Evolutionary conservation across 1,140 invertebrate genomes (phyloP).

Genomic region (Zaprionus gabonicus): DNA sequence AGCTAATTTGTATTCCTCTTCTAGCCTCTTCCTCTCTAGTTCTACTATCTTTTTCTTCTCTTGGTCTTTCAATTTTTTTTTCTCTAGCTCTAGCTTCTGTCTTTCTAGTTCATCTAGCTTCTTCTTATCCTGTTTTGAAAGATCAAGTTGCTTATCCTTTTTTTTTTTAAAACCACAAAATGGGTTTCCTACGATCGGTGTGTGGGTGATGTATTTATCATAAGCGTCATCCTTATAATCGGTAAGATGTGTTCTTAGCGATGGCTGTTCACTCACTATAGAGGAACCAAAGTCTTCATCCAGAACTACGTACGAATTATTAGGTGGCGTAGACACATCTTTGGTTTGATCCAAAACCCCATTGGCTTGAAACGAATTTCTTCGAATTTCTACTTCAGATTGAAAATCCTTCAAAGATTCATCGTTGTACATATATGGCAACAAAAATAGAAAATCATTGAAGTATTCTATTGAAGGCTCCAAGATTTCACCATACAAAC

Average conservation of each 20-base stretch:
- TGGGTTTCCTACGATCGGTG: background rate
- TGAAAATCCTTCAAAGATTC: background rate
- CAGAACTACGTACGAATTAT: background rate
- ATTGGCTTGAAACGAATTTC: too few species aligned
- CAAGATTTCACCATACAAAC: background rate
- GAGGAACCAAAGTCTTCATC: background rate
- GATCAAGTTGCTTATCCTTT: too few species aligned
- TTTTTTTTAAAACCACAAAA: too few species aligned
- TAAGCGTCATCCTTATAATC: background rate
- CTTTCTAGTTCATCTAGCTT: background rate
- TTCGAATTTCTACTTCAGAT: background rate
- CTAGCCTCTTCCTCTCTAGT: too few species aligned
- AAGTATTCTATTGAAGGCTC: constrained; percentile 56
- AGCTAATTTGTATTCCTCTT: too few species aligned
- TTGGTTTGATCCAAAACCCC: background rate
- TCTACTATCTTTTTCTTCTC: background rate
- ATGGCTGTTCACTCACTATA: background rate
- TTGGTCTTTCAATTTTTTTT: too few species aligned
- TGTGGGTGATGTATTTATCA: background rate
- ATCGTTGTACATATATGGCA: constrained; percentile 27
- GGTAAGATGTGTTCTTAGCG: background rate
- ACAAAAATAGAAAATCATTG: constrained; percentile 59
- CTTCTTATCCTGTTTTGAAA: background rate
- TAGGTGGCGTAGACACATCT: background rate
- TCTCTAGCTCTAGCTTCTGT: too few species aligned